A percentile compares a stretch with the other conserved stretches of the same genome.
Conservation (phyloP, 1,140 invertebrate genomes). For the Drosophila jambulina region DNA sequence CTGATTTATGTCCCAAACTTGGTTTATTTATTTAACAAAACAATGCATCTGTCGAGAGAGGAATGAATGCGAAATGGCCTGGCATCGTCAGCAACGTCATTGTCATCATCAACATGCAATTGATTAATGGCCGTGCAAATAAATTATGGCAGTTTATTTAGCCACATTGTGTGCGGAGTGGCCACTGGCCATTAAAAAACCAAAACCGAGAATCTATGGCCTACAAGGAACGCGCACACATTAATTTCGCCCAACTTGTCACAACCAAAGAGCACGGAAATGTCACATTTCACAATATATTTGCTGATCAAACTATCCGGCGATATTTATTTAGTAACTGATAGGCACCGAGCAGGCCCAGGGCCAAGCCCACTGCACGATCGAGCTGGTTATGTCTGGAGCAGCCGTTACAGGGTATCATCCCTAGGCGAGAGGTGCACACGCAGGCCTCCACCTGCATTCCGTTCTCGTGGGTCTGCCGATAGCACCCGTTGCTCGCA, state of each 20-base stretch:
- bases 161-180: constrained; percentile 28
- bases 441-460: constrained; percentile 79
- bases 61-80: constrained; percentile 26
- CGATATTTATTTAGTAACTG: constrained; percentile 47
- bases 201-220: constrained; percentile 38
- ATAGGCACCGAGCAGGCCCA: constrained; percentile 44
- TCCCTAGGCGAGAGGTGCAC: constrained; percentile 66
- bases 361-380: constrained; percentile 31
- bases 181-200: constrained; percentile 23
- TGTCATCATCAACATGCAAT: constrained; percentile 59
- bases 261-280: constrained; percentile 69
- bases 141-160: constrained; percentile 73
- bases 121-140: constrained; percentile 65
- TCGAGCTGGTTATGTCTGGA: not conserved
- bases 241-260: constrained; percentile 67
- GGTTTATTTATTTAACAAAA: constrained; percentile 41
- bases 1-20: constrained; percentile 36
- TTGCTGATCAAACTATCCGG: constrained; percentile 28
- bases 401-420: constrained; percentile 70
- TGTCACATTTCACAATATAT: constrained; percentile 52
- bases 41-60: constrained; percentile 9
- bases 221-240: constrained; percentile 43
- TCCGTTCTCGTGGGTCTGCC: constrained; percentile 60
- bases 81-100: constrained; percentile 38
- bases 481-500: constrained; percentile 69